Conservation (phyloP, 2,888 invertebrate species). For the Adelphocoris suturalis region DNA sequence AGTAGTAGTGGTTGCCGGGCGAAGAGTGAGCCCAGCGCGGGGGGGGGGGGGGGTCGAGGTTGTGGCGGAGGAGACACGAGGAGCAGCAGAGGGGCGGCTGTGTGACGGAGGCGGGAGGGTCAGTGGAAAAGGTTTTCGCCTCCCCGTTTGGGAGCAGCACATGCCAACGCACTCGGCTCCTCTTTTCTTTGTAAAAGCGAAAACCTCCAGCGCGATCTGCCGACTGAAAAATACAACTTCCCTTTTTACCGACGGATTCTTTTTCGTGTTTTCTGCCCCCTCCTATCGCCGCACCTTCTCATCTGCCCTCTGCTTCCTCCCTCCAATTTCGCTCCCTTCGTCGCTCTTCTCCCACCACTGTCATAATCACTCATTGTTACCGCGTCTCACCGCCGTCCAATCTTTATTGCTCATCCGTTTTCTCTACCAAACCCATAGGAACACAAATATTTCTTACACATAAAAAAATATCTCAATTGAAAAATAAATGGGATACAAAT, state of each 20-base stretch:
- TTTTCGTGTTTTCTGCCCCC: background rate
- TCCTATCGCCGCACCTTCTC: no score
- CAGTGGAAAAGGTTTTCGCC: background rate
- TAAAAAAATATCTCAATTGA: no score
- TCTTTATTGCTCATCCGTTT: no score
- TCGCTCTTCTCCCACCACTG: background rate
- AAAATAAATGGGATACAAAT: no score
- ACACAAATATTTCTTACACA: no score
- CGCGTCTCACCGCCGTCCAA: background rate
- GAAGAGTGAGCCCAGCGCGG: background rate
- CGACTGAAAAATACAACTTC: slow-evolving; percentile 22
- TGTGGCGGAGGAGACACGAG: background rate
- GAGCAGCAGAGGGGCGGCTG: background rate
- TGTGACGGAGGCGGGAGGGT: background rate
- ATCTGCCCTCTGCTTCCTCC: background rate
- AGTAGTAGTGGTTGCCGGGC: slow-evolving; percentile 20
- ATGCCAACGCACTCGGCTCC: background rate
- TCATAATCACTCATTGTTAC: background rate
- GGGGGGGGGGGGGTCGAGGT: background rate
- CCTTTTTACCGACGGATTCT: slow-evolving; percentile 39
- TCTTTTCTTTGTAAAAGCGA: slow-evolving; percentile 52
- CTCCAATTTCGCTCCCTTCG: background rate
- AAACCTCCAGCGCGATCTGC: slow-evolving; percentile 53
- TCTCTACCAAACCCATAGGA: no score
- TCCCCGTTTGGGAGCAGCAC: slow-evolving; percentile 32